phyloP scores from a whole-genome alignment of 2,113 vertebrate species.

The Aythya baeri region DNA sequence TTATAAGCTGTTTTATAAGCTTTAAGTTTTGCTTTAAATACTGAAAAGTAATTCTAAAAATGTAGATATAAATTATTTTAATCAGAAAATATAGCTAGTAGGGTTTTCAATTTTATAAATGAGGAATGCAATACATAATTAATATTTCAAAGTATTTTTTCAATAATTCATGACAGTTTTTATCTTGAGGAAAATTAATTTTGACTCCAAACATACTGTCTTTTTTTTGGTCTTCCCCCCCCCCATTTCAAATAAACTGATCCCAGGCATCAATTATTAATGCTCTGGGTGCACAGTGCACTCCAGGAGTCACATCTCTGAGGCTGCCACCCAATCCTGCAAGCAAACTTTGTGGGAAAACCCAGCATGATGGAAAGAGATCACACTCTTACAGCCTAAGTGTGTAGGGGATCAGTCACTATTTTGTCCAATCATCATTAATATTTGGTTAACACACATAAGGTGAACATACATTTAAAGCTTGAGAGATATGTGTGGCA shows the following conservation, averaged over 20 bases:
- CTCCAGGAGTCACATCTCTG: conserved; percentile 7
- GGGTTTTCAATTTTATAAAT: neutral
- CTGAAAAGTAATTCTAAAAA: neutral
- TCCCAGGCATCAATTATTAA: conserved; percentile 36
- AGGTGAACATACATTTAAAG: neutral
- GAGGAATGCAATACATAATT: conserved; percentile 4
- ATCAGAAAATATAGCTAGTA: neutral
- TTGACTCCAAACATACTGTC: neutral
- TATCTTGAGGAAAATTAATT: neutral
- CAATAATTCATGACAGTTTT: conserved; percentile 2
- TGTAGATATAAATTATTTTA: neutral
- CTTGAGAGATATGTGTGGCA: neutral
- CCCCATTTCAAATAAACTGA: neutral
- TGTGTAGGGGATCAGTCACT: neutral
- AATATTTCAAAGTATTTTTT: conserved; percentile 12
- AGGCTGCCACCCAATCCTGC: neutral
- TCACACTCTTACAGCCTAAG: neutral
- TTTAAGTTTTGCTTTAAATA: neutral
- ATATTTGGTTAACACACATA: neutral
- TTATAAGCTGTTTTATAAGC: neutral
- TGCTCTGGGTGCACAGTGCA: neutral
- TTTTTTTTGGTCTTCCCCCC: neutral
- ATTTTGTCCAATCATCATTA: neutral
- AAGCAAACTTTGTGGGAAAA: neutral
- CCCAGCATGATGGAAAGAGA: neutral